Percentiles rank a stretch among this genome's conserved stretches.
Conservation (phyloP, 2,113 vertebrate species). For the Plecturocebus donacophilus region DNA sequence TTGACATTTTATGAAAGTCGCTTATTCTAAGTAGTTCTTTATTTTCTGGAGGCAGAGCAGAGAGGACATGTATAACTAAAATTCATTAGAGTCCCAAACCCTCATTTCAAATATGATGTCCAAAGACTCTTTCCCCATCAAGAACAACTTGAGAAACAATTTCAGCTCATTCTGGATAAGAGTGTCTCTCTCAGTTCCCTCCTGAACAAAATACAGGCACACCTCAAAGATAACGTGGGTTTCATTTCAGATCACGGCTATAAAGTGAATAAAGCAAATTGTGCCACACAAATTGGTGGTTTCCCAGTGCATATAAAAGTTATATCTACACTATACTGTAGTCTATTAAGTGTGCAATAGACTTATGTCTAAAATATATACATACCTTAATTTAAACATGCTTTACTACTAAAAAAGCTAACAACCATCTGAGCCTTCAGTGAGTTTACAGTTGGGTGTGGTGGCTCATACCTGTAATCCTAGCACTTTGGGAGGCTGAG, state of each 20-base stretch:
- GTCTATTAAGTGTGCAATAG: background rate
- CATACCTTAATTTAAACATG: background rate
- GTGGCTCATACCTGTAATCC: too few species aligned
- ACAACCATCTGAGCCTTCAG: background rate
- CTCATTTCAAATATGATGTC: background rate
- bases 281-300: background rate
- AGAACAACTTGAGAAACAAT: slow-evolving; percentile 7
- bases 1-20: background rate
- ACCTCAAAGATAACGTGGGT: background rate
- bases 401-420: background rate
- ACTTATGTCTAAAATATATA: background rate
- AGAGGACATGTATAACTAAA: background rate
- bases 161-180: slow-evolving; percentile 21
- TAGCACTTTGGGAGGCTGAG: too few species aligned
- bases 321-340: background rate
- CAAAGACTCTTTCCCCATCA: background rate
- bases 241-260: background rate
- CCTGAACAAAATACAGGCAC: background rate
- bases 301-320: background rate
- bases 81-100: background rate
- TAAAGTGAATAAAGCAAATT: background rate
- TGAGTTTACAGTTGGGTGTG: background rate
- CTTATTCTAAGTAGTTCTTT: background rate
- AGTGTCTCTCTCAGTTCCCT: background rate
- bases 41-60: background rate